Evolutionary conservation across 2,797 vertebrate genomes (phyloP), one percentile per base, ranked within the genome.

Genomic region (Ctenochaetus hawaiiensis): DNA sequence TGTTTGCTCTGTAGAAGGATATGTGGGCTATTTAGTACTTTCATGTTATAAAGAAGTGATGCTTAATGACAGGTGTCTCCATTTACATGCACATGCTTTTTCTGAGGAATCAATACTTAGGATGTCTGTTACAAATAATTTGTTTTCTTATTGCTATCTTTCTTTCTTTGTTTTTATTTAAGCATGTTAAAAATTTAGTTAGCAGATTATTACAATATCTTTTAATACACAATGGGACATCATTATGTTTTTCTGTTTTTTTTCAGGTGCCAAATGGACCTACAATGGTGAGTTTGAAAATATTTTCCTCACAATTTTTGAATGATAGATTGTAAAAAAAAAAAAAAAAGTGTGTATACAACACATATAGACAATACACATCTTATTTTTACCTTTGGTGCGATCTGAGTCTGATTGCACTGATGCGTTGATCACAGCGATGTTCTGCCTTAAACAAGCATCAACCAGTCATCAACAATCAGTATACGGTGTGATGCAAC

Each of bases 211-310:
- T 30, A 30, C 4, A 4, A 3, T 17, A 18, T 61, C 8, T 52
- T 45, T 61, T 1, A 22, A 49, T 66, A 9, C 16, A 6, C 8
- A 56, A 0, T 57, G 4, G 8, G 23, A 34, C n/a, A 52, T 37
- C 22, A 23, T 9, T 16, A 1, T 7, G 39, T 39, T 8, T 45
- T 60, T 43, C 6, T 77, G 4, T 30, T 87, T 14, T 92, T 22
- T 92, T 88, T 84, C 85, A 96, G 96, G 86, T 77, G 87, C 80
- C 45, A 92, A 91, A 77, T 96, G 96, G 96, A 89, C 89, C 2
- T 95, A 96, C 59, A 84, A 6, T 67, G 95, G 96, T 96, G 77
- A 95, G 95, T 93, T 6, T 82, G n/a, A 57, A 30, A 1, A 43
- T 58, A 44, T 65, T 71, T 81, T 64, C 6, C 4, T 41, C 8